These are phyloP conservation scores for Rachycentron canadum DNA, from an alignment of 2,797 vertebrate genomes.

Conservation along the genomic window DNA sequence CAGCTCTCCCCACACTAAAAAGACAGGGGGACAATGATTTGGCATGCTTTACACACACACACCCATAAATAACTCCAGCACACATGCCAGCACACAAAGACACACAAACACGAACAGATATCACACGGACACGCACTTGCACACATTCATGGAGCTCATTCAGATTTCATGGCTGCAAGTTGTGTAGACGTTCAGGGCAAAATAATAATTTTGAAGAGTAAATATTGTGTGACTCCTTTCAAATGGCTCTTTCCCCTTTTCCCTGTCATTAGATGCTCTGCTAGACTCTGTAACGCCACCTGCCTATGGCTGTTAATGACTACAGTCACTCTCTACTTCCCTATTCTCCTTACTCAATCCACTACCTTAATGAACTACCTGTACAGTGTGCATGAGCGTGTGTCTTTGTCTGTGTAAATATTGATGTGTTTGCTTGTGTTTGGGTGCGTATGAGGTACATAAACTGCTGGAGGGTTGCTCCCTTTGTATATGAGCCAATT, in stretches of 20 bases:
- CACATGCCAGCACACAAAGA: slow-evolving; percentile 24
- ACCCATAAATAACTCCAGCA: slow-evolving; percentile 57
- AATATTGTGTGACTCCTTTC: slow-evolving; percentile 40
- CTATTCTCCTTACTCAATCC: slow-evolving; percentile 63
- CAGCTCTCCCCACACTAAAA: slow-evolving; percentile 59
- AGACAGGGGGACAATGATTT: slow-evolving; percentile 66
- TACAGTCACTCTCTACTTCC: slow-evolving; percentile 51
- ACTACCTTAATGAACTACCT: slow-evolving; percentile 76
- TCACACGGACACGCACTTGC: background rate
- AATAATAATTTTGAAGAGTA: slow-evolving; percentile 50
- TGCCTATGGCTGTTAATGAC: slow-evolving; percentile 67
- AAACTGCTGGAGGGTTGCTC: slow-evolving; percentile 37
- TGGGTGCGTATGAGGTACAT: slow-evolving; percentile 29
- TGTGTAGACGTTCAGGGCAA: slow-evolving; percentile 32
- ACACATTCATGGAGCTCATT: slow-evolving; percentile 39
- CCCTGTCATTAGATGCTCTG: slow-evolving; percentile 47
- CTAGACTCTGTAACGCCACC: slow-evolving; percentile 55
- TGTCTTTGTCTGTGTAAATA: slow-evolving; percentile 18
- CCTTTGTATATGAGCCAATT: slow-evolving; percentile 67
- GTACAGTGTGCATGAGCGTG: slow-evolving; percentile 48
- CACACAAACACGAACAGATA: slow-evolving; percentile 35
- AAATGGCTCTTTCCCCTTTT: slow-evolving; percentile 20
- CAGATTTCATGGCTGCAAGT: slow-evolving; percentile 55
- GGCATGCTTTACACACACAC: slow-evolving; percentile 64
- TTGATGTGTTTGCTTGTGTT: slow-evolving; percentile 1